Evolutionary conservation across 2,797 vertebrate genomes (phyloP), one percentile per base, ranked within the genome.

Genomic region (Phalloptychus januarius): DNA sequence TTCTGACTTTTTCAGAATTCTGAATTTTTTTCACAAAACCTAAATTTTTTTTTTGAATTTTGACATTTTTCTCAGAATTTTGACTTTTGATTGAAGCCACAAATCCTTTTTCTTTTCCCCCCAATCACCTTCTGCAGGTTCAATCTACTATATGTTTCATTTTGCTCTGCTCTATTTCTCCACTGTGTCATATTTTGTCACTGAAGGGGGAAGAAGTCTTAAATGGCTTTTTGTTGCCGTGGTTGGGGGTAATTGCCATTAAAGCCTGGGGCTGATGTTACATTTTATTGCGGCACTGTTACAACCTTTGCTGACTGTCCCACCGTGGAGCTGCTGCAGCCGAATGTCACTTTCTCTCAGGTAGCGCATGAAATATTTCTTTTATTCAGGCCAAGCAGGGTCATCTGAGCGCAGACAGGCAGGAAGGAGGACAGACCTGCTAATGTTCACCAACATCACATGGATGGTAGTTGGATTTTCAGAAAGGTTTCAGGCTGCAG

Each of bases 211-310:
- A 31, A 31, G 54, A 71, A 42, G 31, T 70, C 71, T 15, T 85
- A 71, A 86, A 80, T 88, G 83, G 71, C 76, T 88, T 87, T 70
- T 63, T 86, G 84, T 88, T 83, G 52, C 73, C 76, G 74, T 77
- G 76, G 84, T 89, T 78, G 65, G 74, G 65, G 80, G 58, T 89
- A 89, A 90, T 88, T 92, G 85, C 88, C 77, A 42, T 82, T 84
- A 76, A 76, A 85, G 85, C 91, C 89, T 23, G 0, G 69, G 90
- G 87, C 84, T 86, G 69, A 76, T 82, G 61, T 88, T 77, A 84
- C 78, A 83, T 61, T 85, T 86, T 83, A 91, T 87, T 81, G 82
- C 84, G 48, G 58, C 74, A 56, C 78, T 86, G 70, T 81, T 87
- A 78, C 44, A 48, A 69, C 78, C 25, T 58, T 18, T 89, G 85